Evolutionary conservation across 2,888 invertebrate genomes (phyloP).

Genomic region (Scaptomyza parva): DNA sequence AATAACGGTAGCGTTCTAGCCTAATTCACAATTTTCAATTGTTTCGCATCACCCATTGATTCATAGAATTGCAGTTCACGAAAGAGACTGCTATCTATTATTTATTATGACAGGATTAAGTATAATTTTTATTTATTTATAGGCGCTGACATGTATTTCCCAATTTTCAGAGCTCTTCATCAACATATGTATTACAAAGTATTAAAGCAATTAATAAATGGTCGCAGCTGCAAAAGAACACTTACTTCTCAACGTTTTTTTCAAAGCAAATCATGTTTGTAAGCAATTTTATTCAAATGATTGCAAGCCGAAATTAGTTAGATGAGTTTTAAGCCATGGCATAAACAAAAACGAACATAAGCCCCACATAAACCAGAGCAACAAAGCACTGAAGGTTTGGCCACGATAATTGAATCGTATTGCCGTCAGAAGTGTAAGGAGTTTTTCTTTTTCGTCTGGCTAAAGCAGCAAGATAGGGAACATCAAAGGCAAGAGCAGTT

Average conservation of each 20-base stretch:
- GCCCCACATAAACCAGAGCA: background rate
- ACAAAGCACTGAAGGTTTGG: background rate
- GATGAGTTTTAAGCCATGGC: slow-evolving; percentile 14
- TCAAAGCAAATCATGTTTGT: background rate
- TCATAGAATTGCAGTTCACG: no score
- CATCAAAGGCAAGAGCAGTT: slow-evolving; percentile 47
- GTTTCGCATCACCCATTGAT: no score
- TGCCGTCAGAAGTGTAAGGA: slow-evolving; percentile 27
- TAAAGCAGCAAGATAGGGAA: slow-evolving; percentile 24
- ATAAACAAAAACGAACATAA: background rate
- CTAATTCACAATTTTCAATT: no score
- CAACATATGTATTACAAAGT: background rate
- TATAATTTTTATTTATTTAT: no score
- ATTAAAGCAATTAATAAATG: slow-evolving; percentile 1
- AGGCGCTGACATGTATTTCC: no score
- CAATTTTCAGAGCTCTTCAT: background rate
- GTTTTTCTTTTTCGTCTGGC: slow-evolving; percentile 18
- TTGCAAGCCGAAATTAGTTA: slow-evolving; percentile 46
- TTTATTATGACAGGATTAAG: no score
- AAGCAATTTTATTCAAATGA: slow-evolving; percentile 20
- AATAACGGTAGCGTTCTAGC: no score
- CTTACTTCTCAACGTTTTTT: background rate
- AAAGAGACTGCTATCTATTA: no score
- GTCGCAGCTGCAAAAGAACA: background rate
- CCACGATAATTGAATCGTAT: background rate